phyloP scores from a whole-genome alignment of 2,888 invertebrate species.

The Aelia acuminata region DNA sequence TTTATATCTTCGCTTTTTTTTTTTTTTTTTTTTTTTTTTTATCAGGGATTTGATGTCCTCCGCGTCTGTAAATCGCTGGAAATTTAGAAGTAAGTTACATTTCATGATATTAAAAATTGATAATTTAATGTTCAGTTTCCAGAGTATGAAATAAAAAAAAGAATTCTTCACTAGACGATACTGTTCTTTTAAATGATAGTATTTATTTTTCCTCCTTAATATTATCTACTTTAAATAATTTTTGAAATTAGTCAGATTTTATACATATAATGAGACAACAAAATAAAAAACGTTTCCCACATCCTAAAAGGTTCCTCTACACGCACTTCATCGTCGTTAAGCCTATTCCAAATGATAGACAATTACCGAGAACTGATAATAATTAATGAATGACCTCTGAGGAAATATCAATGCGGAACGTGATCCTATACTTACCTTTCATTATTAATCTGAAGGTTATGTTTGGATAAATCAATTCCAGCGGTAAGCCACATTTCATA shows the following conservation, averaged over 20 bases:
- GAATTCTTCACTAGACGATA: too few relatives aligned
- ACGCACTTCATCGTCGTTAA: not conserved
- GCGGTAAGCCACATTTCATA: not conserved
- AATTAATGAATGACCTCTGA: slow-evolving; percentile 14
- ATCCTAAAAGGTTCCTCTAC: not conserved
- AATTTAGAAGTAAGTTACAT: too few relatives aligned
- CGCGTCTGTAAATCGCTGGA: too few relatives aligned
- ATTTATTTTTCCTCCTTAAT: not conserved
- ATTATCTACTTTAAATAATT: not conserved
- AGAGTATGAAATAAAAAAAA: too few relatives aligned
- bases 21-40: too few relatives aligned
- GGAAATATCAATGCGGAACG: not conserved
- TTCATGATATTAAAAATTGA: too few relatives aligned
- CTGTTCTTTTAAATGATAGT: slow-evolving; percentile 73
- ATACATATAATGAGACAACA: not conserved
- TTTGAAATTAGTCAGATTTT: not conserved
- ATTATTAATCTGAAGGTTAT: not conserved
- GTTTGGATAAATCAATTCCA: not conserved
- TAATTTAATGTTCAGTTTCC: too few relatives aligned
- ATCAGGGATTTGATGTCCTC: too few relatives aligned
- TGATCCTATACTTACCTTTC: not conserved
- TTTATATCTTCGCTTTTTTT: too few relatives aligned
- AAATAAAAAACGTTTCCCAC: not conserved
- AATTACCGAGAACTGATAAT: slow-evolving; percentile 27
- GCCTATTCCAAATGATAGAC: not conserved